A percentile compares a stretch with the other conserved stretches of the same genome.
Evolutionary conservation across 2,113 vertebrate species (phyloP).

Genomic region (Dunckerocampus dactyliophorus): DNA sequence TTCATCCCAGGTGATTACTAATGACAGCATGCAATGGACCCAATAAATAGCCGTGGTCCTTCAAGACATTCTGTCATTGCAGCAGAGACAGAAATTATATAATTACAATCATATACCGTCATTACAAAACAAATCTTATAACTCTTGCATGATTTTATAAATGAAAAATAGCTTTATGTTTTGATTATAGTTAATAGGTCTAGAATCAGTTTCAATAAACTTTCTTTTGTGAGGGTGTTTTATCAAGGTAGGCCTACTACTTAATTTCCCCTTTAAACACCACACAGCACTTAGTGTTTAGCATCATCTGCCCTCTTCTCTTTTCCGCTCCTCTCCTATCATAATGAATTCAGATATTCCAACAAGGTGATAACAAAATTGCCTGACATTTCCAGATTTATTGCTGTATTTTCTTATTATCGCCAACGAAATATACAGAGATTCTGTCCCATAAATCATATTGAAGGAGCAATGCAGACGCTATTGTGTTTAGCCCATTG

Average conservation of each 20-base stretch:
- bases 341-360: slow-evolving; percentile 73
- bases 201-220: too few relatives aligned
- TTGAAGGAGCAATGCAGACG: slow-evolving; percentile 60
- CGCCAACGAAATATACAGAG: slow-evolving; percentile 73
- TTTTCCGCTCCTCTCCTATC: slow-evolving; percentile 4
- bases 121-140: slow-evolving; percentile 31
- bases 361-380: slow-evolving; percentile 78
- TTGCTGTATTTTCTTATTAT: slow-evolving; percentile 80
- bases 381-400: slow-evolving; percentile 80
- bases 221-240: too few relatives aligned
- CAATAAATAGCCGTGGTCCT: slow-evolving; percentile 29
- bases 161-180: too few relatives aligned
- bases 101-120: slow-evolving; percentile 31
- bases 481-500: slow-evolving; percentile 65
- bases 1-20: slow-evolving; percentile 51
- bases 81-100: slow-evolving; percentile 27
- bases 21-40: slow-evolving; percentile 12
- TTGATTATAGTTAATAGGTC: too few relatives aligned
- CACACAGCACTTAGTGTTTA: background rate
- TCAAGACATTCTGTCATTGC: slow-evolving; percentile 24
- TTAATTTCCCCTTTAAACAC: background rate
- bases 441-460: slow-evolving; percentile 76
- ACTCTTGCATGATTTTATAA: background rate
- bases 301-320: background rate
- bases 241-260: too few relatives aligned